These are phyloP conservation scores for Ceryle rudis DNA, from an alignment of 2,797 vertebrate genomes.

Conservation along the genomic window DNA sequence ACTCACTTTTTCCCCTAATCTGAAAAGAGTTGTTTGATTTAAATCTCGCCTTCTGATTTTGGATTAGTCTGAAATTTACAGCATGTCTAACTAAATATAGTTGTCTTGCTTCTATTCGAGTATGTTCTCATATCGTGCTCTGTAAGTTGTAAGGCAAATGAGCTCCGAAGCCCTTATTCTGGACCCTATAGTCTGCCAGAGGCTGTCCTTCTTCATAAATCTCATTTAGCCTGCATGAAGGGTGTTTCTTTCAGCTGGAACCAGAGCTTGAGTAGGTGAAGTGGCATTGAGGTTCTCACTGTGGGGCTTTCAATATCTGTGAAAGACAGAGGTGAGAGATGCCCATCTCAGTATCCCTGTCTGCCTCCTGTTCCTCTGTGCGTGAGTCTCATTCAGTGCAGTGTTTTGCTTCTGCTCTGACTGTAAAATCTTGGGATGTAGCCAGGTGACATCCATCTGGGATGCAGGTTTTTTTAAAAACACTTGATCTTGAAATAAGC, in stretches of 20 bases:
- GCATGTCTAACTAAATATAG: neutral
- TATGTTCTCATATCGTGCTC: neutral
- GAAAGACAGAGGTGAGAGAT: neutral
- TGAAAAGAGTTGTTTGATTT: neutral
- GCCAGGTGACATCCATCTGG: neutral
- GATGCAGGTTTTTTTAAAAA: neutral
- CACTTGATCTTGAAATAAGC: neutral
- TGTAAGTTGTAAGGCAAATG: neutral
- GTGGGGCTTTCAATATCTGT: neutral
- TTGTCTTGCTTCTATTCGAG: neutral
- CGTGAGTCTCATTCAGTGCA: accelerated
- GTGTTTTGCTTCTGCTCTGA: accelerated
- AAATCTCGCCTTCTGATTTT: neutral
- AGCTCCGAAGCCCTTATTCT: neutral
- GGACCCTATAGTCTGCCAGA: neutral
- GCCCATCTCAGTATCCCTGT: neutral
- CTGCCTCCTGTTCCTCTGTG: neutral
- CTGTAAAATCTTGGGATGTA: neutral
- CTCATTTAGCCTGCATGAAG: neutral
- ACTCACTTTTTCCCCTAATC: neutral
- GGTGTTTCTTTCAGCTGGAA: neutral
- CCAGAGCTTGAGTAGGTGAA: neutral
- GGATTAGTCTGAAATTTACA: neutral
- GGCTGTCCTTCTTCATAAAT: neutral
- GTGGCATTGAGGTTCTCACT: accelerated